phyloP scores from a whole-genome alignment of 2,797 vertebrate genomes.

The Myiotriccus ornatus region DNA sequence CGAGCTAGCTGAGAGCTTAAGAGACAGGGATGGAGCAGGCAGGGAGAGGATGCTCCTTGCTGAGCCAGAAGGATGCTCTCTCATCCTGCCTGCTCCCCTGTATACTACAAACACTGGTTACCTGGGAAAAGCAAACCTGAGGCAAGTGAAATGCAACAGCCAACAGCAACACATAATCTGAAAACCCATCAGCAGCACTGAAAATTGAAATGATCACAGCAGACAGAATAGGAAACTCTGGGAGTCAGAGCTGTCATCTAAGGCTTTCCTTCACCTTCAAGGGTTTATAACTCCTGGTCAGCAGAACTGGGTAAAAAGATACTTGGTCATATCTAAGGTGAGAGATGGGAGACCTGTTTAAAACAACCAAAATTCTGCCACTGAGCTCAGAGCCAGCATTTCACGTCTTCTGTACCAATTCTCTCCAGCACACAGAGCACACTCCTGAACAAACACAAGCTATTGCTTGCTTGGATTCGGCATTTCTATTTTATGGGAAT shows the following conservation, averaged over 20 bases:
- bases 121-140: neutral
- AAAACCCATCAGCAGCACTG: neutral
- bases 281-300: neutral
- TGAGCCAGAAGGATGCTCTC: neutral
- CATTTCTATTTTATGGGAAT: neutral
- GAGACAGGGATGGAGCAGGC: neutral
- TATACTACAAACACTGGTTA: neutral
- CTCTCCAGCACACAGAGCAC: neutral
- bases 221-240: neutral
- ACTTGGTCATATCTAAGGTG: neutral
- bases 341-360: neutral
- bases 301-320: neutral
- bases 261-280: neutral
- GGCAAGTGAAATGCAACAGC: neutral
- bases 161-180: neutral
- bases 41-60: neutral
- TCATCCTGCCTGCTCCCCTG: neutral
- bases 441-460: rapidly evolving
- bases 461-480: neutral
- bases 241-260: neutral
- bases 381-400: neutral
- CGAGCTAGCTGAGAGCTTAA: neutral
- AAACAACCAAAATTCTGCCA: neutral
- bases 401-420: neutral
- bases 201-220: neutral